phyloP scores from a whole-genome alignment of 64 coral and sea anemone genomes.

The Actinia tenebrosa region DNA sequence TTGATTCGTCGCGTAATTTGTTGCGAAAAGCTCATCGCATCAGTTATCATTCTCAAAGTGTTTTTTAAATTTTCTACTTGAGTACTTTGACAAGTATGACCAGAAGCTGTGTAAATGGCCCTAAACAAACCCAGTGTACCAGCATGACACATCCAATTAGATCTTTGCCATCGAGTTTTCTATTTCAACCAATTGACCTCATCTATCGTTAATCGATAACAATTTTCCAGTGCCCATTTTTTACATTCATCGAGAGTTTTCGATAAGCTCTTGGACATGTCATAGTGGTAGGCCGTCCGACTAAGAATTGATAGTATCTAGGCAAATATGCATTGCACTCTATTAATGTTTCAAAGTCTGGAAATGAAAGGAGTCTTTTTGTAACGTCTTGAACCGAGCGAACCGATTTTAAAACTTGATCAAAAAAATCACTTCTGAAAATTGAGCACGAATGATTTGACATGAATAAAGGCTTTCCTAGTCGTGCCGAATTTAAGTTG shows the following conservation, averaged over 20 bases:
- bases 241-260: background rate
- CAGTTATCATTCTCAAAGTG: background rate
- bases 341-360: too few species aligned
- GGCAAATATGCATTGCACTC: too few species aligned
- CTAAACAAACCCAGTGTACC: background rate
- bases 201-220: background rate
- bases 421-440: too few species aligned
- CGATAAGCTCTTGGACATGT: too few species aligned
- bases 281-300: too few species aligned
- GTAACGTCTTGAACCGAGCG: too few species aligned
- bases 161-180: background rate
- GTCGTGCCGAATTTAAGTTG: background rate
- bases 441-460: too few species aligned
- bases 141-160: slow-evolving; percentile 14
- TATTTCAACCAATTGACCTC: background rate
- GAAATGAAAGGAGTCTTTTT: too few species aligned
- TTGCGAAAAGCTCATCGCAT: background rate
- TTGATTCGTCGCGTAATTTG: background rate
- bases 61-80: slow-evolving; percentile 10
- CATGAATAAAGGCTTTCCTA: too few species aligned
- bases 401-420: too few species aligned
- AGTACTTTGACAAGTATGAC: background rate
- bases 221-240: background rate
- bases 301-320: too few species aligned
- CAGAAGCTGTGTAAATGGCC: slow-evolving; percentile 1